phyloP scores from a whole-genome alignment of 2,113 vertebrate genomes.

The Smithornis capensis region DNA sequence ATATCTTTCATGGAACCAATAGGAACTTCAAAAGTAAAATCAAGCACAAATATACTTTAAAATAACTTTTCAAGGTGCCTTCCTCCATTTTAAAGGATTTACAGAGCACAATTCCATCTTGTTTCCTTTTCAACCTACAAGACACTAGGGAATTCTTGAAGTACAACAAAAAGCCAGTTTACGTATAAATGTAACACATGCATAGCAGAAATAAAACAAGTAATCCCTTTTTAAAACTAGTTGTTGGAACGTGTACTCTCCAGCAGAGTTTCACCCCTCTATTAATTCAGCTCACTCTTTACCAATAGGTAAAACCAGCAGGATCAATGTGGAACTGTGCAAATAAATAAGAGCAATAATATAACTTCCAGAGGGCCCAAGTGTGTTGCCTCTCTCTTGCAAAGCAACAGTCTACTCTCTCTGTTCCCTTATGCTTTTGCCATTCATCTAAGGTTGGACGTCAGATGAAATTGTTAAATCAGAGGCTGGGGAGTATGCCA shows the following conservation, averaged over 20 bases:
- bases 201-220: background rate
- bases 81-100: background rate
- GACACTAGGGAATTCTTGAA: background rate
- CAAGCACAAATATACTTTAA: background rate
- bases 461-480: slow-evolving; percentile 24
- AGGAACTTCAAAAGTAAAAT: background rate
- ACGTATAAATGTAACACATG: background rate
- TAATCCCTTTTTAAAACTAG: background rate
- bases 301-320: background rate
- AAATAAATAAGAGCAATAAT: background rate
- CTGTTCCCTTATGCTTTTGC: background rate
- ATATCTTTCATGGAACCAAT: background rate
- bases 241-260: background rate
- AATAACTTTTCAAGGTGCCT: background rate
- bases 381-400: background rate
- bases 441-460: background rate
- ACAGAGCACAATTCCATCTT: background rate
- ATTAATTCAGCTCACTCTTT: background rate
- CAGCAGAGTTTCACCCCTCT: background rate
- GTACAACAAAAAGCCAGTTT: background rate
- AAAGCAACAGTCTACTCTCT: background rate
- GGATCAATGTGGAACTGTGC: background rate
- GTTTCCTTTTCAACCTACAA: background rate
- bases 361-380: background rate
- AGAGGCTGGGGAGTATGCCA: slow-evolving; percentile 25